Base-by-base conservation (phyloP, 2,113 vertebrate genomes). In the Spheniscus mendiculus region DNA sequence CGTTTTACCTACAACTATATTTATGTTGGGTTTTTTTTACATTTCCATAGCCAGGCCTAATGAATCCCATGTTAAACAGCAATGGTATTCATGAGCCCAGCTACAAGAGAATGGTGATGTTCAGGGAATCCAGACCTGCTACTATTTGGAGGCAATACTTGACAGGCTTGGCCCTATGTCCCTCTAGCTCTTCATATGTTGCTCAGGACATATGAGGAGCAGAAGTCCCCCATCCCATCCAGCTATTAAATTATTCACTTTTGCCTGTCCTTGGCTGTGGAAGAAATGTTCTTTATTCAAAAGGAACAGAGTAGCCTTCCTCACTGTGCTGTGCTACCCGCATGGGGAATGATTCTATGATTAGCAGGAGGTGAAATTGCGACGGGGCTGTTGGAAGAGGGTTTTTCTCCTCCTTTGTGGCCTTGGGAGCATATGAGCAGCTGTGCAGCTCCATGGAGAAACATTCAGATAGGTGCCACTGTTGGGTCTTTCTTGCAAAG, bases 381-480 rank as follows among this genome's bases (percentile, higher is more conserved):
- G 56, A 27, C 2, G 0, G 26, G 36, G 16, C 5, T 52, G 12
- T 27, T 58, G 34, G 21, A 47, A 80, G 15, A 53, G 19, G 6
- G 18, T 0, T 40, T 91, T 87, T 58, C 63, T 87, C 13, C n/a
- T 79, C 36, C 20, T 53, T 50, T 47, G 4, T 52, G 59, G 10
- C 69, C 12, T 56, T 45, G 59, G 22, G 23, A 69, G 8, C 0
- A 0, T 21, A 10, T 3, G 15, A 73, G 25, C 44, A 73, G 29
- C 18, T 65, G n/a, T 38, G 23, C 15, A 65, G 42, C 29, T 77
- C 32, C 25, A 5, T 9, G 18, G 45, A 70, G 38, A 56, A 76
- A 29, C 11, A 13, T 30, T 58, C 55, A 92, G 44, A 52, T 3
- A n/a, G 72, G 21, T 76, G 44, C 36, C n/a, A 73, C n/a, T 25